A percentile compares a stretch with the other conserved stretches of the same genome.
These are phyloP conservation scores for Catalaphyllia jardinei DNA, from an alignment of 64 coral and sea anemone genomes.

Conservation along the genomic window DNA sequence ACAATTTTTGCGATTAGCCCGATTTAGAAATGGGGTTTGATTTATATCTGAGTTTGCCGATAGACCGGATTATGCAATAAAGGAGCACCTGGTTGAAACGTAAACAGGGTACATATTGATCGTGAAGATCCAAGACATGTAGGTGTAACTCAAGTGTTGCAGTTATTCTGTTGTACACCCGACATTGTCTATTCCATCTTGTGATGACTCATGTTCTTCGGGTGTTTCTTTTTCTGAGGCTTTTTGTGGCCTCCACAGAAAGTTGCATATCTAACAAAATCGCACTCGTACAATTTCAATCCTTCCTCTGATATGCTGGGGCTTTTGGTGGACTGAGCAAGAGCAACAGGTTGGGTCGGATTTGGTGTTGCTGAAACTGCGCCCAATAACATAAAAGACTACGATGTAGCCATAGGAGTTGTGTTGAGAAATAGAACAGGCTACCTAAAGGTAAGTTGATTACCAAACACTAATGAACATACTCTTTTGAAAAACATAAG, in stretches of 20 bases:
- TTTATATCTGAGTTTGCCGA: too few relatives aligned
- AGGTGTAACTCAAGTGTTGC: too few relatives aligned
- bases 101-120: too few relatives aligned
- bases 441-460: neutral
- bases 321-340: constrained; percentile 4
- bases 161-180: too few relatives aligned
- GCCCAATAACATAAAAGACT: neutral
- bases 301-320: neutral
- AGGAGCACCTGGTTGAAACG: too few relatives aligned
- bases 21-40: too few relatives aligned
- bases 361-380: neutral
- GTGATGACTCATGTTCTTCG: neutral
- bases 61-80: too few relatives aligned
- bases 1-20: too few relatives aligned
- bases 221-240: neutral
- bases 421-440: neutral
- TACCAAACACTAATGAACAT: too few relatives aligned
- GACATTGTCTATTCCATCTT: too few relatives aligned
- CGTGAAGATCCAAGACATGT: too few relatives aligned
- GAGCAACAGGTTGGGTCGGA: constrained; percentile 7
- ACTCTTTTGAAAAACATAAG: too few relatives aligned
- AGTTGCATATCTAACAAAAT: neutral
- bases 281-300: neutral
- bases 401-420: constrained; percentile 17
- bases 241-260: neutral